phyloP scores from a whole-genome alignment of 2,888 invertebrate genomes.

The Pyrrhosoma nymphula region DNA sequence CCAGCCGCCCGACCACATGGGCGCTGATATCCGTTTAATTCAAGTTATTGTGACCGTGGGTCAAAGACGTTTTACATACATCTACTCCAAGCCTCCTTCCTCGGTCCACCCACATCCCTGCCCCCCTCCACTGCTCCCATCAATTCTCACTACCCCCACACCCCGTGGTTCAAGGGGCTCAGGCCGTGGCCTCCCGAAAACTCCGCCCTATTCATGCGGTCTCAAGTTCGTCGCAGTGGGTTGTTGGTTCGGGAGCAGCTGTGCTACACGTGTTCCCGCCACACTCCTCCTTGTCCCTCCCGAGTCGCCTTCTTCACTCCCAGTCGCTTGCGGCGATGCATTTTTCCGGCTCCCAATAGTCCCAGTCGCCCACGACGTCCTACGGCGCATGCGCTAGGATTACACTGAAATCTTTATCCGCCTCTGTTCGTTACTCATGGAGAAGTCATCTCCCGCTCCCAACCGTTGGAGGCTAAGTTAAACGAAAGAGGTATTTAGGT shows the following conservation, averaged over 20 bases:
- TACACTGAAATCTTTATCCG: no score
- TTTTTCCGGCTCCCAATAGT: background rate
- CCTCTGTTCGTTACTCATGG: no score
- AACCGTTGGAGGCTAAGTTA: no score
- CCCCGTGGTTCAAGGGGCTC: background rate
- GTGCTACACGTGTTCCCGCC: slow-evolving; percentile 11
- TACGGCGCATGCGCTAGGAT: background rate
- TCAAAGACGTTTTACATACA: no score
- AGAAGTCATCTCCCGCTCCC: no score
- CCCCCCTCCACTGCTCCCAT: no score
- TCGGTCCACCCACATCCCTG: background rate
- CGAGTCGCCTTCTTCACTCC: background rate
- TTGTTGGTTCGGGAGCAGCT: slow-evolving; percentile 46
- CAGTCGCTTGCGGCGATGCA: background rate
- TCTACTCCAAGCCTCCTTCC: no score
- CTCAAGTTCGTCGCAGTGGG: slow-evolving; percentile 17
- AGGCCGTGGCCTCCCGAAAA: background rate
- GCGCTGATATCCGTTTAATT: no score
- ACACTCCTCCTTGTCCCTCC: background rate
- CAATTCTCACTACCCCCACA: no score
- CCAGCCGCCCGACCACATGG: no score
- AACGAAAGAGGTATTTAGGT: no score
- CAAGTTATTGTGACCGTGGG: no score
- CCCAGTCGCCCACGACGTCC: background rate
- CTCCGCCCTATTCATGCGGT: background rate